Base-by-base conservation (phyloP, 2,113 vertebrate genomes). In the Myotis davidii region DNA sequence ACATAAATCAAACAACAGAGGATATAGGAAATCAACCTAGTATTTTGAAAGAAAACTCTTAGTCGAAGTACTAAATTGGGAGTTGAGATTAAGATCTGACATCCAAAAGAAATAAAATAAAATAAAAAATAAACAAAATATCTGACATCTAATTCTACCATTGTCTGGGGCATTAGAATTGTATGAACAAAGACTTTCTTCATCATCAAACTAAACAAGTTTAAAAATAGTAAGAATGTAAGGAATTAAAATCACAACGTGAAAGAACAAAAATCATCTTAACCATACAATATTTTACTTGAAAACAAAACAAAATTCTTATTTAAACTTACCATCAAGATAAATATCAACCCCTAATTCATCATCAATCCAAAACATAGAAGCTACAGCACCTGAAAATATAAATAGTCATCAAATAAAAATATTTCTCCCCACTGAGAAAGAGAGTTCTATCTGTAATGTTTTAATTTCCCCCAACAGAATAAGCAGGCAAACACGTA, bases 301-400 rank as follows among this genome's bases (percentile, higher is more conserved):
- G 39, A 94, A 91, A 93, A 87, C 52, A 92, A 78, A 94, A 67
- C 12, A 89, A 90, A 77, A 50, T 59, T 10, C 34, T 17, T 48
- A 94, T 88, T 56, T 76, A 83, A 86, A 95, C 99, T 99, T 98
- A 99, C 99, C 99, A 85, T 99, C 99, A 92, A 99, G 98, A 97
- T 99, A 99, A 97, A 99, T 99, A 92, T 99, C 99, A 97, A 99
- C 99, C 93, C 99, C 99, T 65, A 99, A 98, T 97, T 99, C 99
- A 89, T 99, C 99, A 97, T 99, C 99, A 67, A 99, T 99, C 99
- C 99, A 99, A 98, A 99, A 99, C 98, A 99, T 99, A 96, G 99
- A 99, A 21, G 99, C 99, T 88, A 99, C 99, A 73, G 99, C 99
- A 97, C 99, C 99, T 99, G 97, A 45, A 94, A 97, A 94, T 74